These are phyloP conservation scores for Oxyura jamaicensis DNA, from an alignment of 2,113 vertebrate species.

Conservation along the genomic window DNA sequence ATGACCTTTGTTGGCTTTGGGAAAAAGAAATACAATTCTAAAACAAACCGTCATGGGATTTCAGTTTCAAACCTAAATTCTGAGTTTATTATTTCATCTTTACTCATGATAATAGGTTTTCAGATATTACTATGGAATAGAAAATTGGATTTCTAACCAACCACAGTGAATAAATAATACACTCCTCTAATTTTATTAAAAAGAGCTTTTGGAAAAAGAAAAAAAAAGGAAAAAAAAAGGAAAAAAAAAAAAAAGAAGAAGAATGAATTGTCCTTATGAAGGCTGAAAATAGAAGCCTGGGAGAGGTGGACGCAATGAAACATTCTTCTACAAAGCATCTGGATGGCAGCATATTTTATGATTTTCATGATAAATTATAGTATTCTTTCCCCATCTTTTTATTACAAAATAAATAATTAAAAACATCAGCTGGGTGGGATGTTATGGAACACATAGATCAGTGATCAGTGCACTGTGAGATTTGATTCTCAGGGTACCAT, in stretches of 20 bases:
- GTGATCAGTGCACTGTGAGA: neutral
- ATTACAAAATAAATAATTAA: neutral
- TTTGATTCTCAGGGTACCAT: neutral
- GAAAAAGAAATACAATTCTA: neutral
- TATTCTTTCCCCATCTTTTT: neutral
- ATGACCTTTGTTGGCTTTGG: neutral
- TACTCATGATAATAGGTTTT: neutral
- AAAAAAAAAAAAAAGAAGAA: neutral
- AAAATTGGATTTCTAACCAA: neutral
- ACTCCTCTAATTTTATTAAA: neutral
- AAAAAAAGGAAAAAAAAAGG: too few species aligned
- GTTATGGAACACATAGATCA: neutral
- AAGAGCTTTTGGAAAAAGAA: neutral
- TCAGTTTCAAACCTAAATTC: neutral
- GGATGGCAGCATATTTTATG: rapidly evolving
- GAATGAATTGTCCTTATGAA: neutral
- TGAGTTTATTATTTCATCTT: neutral
- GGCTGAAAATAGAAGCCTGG: neutral
- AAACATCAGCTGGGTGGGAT: neutral
- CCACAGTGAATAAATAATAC: neutral
- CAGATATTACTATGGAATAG: neutral
- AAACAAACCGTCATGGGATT: neutral
- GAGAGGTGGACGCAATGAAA: neutral
- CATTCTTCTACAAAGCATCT: neutral
- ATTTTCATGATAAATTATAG: neutral